These are phyloP conservation scores for Cacoxenus indagator DNA, from an alignment of 2,888 invertebrate species.

Conservation along the genomic window DNA sequence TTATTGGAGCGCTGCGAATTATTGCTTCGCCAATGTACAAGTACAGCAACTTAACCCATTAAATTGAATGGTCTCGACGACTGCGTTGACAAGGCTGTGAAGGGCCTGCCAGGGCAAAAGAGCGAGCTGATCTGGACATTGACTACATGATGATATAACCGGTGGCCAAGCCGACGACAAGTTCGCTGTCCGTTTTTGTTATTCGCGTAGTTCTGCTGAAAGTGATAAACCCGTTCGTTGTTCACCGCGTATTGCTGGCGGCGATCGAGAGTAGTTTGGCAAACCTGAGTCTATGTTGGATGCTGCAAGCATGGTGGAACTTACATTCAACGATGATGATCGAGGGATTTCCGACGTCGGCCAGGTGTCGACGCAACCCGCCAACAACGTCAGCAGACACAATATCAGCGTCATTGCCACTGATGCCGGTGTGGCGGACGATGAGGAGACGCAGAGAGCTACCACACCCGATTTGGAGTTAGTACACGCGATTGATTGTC, in stretches of 20 bases:
- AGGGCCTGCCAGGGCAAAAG: too few relatives aligned
- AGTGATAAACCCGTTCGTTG: slow-evolving; percentile 56
- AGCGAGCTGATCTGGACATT: too few relatives aligned
- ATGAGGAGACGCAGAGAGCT: slow-evolving; percentile 53
- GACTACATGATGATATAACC: slow-evolving; percentile 51
- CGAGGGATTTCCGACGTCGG: slow-evolving; percentile 66
- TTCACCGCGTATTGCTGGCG: slow-evolving; percentile 37
- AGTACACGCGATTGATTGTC: slow-evolving; percentile 55
- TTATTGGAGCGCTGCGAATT: slow-evolving; percentile 64
- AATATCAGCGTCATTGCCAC: not conserved
- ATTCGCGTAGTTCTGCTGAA: slow-evolving; percentile 49
- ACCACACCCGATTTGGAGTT: slow-evolving; percentile 45
- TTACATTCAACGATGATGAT: too few relatives aligned
- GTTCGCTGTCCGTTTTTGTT: slow-evolving; percentile 62
- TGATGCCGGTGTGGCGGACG: slow-evolving; percentile 33
- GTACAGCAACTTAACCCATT: slow-evolving; percentile 32
- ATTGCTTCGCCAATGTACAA: slow-evolving; percentile 51
- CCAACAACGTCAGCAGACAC: not conserved
- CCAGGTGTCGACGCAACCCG: slow-evolving; percentile 37
- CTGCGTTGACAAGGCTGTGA: slow-evolving; percentile 35
- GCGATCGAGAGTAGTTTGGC: too few relatives aligned
- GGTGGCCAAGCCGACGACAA: slow-evolving; percentile 49
- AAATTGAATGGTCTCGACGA: slow-evolving; percentile 40
- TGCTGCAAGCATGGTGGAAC: too few relatives aligned
- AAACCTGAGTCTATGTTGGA: too few relatives aligned